Percentiles rank a stretch among this genome's conserved stretches.
These are phyloP conservation scores for Sterrhoptilus dennistouni DNA, from an alignment of 2,113 vertebrate species.

Conservation along the genomic window DNA sequence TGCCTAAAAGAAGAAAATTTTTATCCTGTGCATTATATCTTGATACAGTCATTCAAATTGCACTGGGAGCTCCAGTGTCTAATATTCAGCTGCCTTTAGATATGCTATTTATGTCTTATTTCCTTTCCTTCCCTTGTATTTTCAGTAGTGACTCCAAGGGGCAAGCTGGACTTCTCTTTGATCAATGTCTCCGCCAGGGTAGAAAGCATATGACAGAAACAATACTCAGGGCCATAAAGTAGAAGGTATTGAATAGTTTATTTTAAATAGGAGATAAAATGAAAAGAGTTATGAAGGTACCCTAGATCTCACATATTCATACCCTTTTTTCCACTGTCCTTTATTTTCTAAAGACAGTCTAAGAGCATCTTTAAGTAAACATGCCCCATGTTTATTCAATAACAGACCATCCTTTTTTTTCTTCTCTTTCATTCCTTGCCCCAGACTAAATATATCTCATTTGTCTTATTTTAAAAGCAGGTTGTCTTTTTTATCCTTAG, in stretches of 20 bases:
- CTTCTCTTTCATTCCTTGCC: neutral
- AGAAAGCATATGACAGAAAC: conserved; percentile 1
- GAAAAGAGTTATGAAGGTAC: neutral
- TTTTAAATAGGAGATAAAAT: neutral
- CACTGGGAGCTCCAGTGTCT: neutral
- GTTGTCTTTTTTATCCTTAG: neutral
- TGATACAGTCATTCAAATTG: neutral
- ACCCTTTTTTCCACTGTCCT: neutral
- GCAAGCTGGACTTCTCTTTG: neutral
- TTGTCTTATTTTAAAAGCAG: conserved; percentile 20
- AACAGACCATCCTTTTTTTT: neutral
- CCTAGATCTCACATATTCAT: neutral
- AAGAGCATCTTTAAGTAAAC: neutral
- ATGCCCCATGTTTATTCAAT: neutral
- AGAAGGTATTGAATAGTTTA: conserved; percentile 19
- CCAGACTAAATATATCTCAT: neutral
- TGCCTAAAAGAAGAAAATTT: neutral
- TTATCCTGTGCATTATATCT: neutral
- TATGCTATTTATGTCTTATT: neutral
- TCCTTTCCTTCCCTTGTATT: neutral
- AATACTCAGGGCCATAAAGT: neutral
- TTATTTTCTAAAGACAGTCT: neutral
- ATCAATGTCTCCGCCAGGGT: neutral
- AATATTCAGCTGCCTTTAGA: neutral
- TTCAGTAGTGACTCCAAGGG: neutral